Evolutionary conservation across 1,140 invertebrate genomes (phyloP).

Genomic region (Drosophila erecta): DNA sequence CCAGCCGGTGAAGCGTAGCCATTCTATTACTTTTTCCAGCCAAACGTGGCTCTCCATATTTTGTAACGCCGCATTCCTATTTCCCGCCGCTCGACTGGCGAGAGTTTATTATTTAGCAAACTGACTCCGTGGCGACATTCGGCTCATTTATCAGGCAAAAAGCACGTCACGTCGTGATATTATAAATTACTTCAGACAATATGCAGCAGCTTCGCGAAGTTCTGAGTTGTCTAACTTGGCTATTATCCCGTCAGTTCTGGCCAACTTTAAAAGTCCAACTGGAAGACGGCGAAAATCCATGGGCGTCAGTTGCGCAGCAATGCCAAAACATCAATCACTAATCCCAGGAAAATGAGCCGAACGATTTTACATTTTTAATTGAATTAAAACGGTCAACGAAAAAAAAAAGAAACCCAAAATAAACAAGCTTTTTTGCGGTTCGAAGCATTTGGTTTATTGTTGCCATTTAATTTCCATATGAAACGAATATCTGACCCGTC

Average conservation of each 20-base stretch:
- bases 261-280: not conserved
- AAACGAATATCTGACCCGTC: not conserved
- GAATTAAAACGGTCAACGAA: not conserved
- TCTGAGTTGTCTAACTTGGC: conserved; percentile 8
- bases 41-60: conserved; percentile 38
- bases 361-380: conserved; percentile 1
- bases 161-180: conserved; percentile 49
- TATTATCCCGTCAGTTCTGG: not conserved
- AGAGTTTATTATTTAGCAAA: conserved; percentile 54
- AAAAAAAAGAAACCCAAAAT: not conserved
- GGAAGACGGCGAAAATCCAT: not conserved
- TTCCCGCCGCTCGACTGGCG: not conserved
- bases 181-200: conserved; percentile 47
- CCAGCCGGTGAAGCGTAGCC: conserved; percentile 24
- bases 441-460: conserved; percentile 8
- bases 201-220: conserved; percentile 14
- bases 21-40: conserved; percentile 29
- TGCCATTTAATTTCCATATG: conserved; percentile 14
- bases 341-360: not conserved
- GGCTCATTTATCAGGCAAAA: conserved; percentile 51
- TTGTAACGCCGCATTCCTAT: not conserved
- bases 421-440: conserved; percentile 3
- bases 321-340: conserved; percentile 9
- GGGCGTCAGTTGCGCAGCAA: not conserved
- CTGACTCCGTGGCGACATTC: conserved; percentile 49